Percentiles rank a stretch among this genome's conserved stretches.
Conservation (phyloP, 2,888 invertebrate genomes). For the Ypsolopha sequella region DNA sequence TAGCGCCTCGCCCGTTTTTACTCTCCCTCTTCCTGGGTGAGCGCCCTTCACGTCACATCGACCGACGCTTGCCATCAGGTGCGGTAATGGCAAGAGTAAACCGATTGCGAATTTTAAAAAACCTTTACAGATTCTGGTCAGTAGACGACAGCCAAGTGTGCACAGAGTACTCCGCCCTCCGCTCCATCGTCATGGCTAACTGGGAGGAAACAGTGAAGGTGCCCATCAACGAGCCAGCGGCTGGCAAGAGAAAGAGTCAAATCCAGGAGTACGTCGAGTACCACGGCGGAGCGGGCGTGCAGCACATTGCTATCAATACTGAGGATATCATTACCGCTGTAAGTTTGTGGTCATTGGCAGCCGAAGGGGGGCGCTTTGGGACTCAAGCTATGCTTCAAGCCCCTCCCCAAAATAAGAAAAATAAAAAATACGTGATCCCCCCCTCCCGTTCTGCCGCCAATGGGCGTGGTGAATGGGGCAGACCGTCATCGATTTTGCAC, state of each 20-base stretch:
- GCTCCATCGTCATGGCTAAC: slow-evolving; percentile 97
- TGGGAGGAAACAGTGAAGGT: slow-evolving; percentile 97
- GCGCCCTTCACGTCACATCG: no score
- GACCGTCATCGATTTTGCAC: no score
- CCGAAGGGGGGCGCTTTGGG: no score
- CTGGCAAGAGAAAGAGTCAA: slow-evolving; percentile 95
- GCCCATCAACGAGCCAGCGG: slow-evolving; percentile 98
- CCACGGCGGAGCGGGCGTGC: slow-evolving; percentile 97
- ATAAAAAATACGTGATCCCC: no score
- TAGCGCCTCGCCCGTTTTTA: no score
- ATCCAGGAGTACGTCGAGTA: slow-evolving; percentile 99
- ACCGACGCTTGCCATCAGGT: no score
- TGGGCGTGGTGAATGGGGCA: no score
- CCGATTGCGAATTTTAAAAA: neutral
- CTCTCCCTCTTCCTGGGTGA: no score
- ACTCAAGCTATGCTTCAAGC: no score
- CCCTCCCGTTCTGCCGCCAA: no score
- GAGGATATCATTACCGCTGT: slow-evolving; percentile 91
- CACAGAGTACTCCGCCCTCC: slow-evolving; percentile 96
- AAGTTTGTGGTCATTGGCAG: slow-evolving; percentile 31
- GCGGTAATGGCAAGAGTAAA: no score
- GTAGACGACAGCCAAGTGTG: slow-evolving; percentile 97
- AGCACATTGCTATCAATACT: slow-evolving; percentile 98
- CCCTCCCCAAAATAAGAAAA: no score
- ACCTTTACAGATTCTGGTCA: slow-evolving; percentile 89